These are phyloP conservation scores for Anguilla marmorata DNA, from an alignment of 2,797 vertebrate species.

Conservation along the genomic window DNA sequence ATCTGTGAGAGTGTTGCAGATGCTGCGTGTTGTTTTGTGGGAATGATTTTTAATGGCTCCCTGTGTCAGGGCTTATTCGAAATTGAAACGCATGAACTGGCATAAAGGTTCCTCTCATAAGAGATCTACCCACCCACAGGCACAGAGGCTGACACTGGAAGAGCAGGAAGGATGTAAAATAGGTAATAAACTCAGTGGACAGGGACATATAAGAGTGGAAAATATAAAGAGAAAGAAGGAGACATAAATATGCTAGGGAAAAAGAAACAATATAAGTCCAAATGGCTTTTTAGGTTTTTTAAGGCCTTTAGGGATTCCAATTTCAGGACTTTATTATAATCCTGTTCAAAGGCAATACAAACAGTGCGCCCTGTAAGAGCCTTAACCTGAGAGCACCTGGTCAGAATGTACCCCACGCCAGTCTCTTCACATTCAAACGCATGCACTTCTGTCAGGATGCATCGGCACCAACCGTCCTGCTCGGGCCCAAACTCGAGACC, in stretches of 20 bases:
- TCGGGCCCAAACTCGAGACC: neutral
- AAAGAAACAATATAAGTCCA: neutral
- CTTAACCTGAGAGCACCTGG: neutral
- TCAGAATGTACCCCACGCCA: neutral
- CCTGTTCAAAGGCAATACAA: neutral
- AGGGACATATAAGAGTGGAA: neutral
- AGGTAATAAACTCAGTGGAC: neutral
- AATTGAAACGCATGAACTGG: neutral
- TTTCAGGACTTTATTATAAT: neutral
- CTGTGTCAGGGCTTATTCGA: neutral
- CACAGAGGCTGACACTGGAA: neutral
- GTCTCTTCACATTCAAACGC: neutral
- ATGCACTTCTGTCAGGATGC: neutral
- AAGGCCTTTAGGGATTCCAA: neutral
- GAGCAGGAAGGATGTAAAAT: neutral
- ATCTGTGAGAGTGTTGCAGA: neutral
- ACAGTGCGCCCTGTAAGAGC: neutral
- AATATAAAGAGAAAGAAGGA: neutral
- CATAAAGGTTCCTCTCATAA: neutral
- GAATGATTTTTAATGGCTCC: neutral
- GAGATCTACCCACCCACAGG: neutral
- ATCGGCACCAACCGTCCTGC: neutral
- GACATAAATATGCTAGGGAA: neutral
- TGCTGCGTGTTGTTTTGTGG: slow-evolving; percentile 23
- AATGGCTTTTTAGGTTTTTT: neutral